Evolutionary conservation across 1,140 invertebrate species (phyloP).

Genomic region (Pogonognathellus flavescens): DNA sequence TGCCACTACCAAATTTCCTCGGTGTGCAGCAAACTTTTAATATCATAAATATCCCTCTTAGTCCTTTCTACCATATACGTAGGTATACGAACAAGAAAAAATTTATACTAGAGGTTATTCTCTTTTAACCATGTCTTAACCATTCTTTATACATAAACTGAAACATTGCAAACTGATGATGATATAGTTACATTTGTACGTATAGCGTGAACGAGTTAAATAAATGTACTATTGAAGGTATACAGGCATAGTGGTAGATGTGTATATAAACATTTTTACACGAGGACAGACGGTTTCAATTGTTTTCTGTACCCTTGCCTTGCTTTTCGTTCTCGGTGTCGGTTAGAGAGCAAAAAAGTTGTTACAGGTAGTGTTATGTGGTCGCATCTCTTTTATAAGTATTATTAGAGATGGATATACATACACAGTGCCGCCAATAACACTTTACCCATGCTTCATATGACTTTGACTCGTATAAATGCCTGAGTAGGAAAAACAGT

Average conservation of each 20-base stretch:
- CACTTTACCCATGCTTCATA: neutral
- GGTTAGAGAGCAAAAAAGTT: slow-evolving; percentile 44
- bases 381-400: slow-evolving; percentile 22
- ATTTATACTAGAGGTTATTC: too few species aligned
- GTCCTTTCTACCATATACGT: too few species aligned
- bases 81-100: too few species aligned
- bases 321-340: neutral
- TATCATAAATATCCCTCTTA: too few species aligned
- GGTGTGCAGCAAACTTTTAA: too few species aligned
- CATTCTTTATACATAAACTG: too few species aligned
- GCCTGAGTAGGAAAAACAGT: neutral
- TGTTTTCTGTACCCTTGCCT: slow-evolving; percentile 20
- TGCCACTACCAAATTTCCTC: too few species aligned
- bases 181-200: too few species aligned
- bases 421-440: neutral
- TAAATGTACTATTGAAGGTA: neutral
- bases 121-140: neutral
- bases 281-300: slow-evolving; percentile 35
- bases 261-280: slow-evolving; percentile 26
- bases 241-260: too few species aligned
- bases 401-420: neutral
- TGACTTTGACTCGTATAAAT: neutral
- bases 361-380: slow-evolving; percentile 40
- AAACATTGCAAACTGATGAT: too few species aligned
- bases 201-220: neutral